Percentiles rank a stretch among this genome's conserved stretches.
phyloP scores from a whole-genome alignment of 2,888 invertebrate species.

The Pecten maximus region DNA sequence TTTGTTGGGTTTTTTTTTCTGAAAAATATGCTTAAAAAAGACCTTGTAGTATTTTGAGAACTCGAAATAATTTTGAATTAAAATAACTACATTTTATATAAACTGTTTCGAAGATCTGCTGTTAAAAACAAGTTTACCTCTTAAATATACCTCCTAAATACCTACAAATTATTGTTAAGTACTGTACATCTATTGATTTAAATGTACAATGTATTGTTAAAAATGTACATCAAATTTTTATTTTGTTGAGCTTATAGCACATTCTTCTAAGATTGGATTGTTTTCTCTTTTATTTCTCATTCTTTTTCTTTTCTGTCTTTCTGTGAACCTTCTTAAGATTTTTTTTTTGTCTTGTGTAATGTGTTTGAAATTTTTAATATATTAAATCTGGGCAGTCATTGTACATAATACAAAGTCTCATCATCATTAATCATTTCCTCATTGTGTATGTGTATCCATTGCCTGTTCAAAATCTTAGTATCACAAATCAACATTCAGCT shows the following conservation, averaged over 20 bases:
- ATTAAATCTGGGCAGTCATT: not conserved
- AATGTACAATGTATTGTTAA: not conserved
- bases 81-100: not conserved
- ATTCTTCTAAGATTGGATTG: not conserved
- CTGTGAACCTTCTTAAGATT: not conserved
- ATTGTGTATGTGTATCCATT: not conserved
- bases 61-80: not conserved
- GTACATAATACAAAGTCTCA: not conserved
- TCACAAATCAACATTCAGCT: not conserved
- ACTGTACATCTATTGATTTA: too few relatives aligned
- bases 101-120: not conserved
- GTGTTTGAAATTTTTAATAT: constrained; percentile 7
- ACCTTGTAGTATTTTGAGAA: not conserved
- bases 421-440: not conserved
- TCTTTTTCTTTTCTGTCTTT: not conserved
- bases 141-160: not conserved
- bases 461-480: not conserved
- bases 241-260: not conserved
- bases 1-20: too few relatives aligned
- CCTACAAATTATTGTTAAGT: not conserved
- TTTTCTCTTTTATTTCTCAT: not conserved
- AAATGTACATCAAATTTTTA: not conserved
- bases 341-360: not conserved
- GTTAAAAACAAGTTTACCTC: not conserved
- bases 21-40: too few relatives aligned